Percentiles rank a stretch among this genome's conserved stretches.
phyloP scores from a whole-genome alignment of 2,888 invertebrate species.

The Anodontia alba region DNA sequence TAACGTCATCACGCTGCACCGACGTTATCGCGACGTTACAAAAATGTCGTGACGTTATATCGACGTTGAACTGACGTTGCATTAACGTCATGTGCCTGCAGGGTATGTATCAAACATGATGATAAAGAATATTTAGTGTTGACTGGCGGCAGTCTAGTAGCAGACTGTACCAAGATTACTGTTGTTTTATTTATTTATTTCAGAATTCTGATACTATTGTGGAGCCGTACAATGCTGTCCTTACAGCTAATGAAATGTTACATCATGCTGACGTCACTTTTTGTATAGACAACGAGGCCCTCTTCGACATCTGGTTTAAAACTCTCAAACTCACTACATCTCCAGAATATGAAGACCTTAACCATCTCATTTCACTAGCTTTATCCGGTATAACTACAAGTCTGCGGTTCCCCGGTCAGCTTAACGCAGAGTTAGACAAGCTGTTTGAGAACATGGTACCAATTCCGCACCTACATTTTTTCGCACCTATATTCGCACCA shows the following conservation, averaged over 20 bases:
- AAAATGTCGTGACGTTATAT: too few species aligned
- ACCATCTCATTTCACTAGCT: background rate
- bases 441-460: background rate
- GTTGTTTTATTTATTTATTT: background rate
- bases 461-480: background rate
- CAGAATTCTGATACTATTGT: background rate
- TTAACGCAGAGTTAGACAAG: background rate
- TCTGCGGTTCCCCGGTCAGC: slow-evolving; percentile 3
- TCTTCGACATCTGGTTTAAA: background rate
- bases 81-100: too few species aligned
- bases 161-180: too few species aligned
- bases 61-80: too few species aligned
- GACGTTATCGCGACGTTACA: too few species aligned
- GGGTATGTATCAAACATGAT: too few species aligned
- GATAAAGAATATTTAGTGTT: too few species aligned
- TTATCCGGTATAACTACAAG: background rate
- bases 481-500: background rate
- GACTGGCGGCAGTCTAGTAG: too few species aligned
- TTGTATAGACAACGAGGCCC: slow-evolving; percentile 2
- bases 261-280: background rate
- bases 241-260: background rate
- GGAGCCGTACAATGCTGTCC: slow-evolving; percentile 4
- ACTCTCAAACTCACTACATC: background rate
- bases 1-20: too few species aligned
- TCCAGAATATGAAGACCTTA: background rate